phyloP scores from a whole-genome alignment of 2,888 invertebrate genomes.

The Euphydryas editha region DNA sequence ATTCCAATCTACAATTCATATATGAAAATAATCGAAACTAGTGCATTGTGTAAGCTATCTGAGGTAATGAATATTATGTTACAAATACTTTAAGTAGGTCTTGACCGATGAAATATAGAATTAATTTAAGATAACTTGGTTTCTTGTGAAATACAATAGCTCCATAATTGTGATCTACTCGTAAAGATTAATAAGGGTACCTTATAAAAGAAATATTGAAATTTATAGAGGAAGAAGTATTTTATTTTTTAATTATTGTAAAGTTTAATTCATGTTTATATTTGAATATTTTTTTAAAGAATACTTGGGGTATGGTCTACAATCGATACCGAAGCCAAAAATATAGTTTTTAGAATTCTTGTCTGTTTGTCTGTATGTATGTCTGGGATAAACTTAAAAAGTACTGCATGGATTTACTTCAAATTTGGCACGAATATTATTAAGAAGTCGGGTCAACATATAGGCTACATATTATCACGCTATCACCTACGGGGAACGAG shows the following conservation, averaged over 20 bases:
- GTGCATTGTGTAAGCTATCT: constrained; percentile 29
- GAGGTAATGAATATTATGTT: constrained; percentile 32
- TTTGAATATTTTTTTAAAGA: too few species aligned
- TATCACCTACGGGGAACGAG: too few species aligned
- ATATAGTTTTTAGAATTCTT: too few species aligned
- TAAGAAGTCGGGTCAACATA: too few species aligned
- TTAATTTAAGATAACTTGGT: constrained; percentile 35
- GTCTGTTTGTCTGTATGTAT: too few species aligned
- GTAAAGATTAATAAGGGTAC: background rate
- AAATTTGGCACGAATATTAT: too few species aligned
- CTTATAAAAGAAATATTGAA: background rate
- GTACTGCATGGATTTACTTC: too few species aligned
- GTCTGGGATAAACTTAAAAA: too few species aligned
- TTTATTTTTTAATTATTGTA: too few species aligned
- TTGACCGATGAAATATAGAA: constrained; percentile 38
- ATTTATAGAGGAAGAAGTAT: background rate
- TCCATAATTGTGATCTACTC: constrained; percentile 14
- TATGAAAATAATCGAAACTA: constrained; percentile 14
- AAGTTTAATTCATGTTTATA: background rate
- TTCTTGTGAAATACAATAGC: constrained; percentile 37
- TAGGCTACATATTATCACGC: too few species aligned
- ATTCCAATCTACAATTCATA: background rate
- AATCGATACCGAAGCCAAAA: too few species aligned
- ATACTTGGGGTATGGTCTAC: too few species aligned
- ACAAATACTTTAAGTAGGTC: constrained; percentile 34